These are phyloP conservation scores for Simalia tracyae DNA, from an alignment of 2,797 vertebrate species.

Conservation along the genomic window DNA sequence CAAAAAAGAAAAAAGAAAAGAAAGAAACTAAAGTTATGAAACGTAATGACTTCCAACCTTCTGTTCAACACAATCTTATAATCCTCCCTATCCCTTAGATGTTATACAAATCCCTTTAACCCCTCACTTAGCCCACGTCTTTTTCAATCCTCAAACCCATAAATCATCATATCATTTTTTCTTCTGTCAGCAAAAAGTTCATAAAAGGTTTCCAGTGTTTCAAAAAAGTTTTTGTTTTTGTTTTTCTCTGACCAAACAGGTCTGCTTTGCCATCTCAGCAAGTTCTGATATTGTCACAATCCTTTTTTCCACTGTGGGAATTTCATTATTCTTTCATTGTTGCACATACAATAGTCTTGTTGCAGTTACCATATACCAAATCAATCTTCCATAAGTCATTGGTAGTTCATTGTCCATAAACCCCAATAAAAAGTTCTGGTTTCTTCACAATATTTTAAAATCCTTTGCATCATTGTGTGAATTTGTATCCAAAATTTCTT, in stretches of 20 bases:
- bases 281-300: neutral
- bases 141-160: neutral
- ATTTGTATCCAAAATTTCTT: neutral
- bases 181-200: neutral
- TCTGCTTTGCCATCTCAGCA: neutral
- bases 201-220: neutral
- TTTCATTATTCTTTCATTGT: neutral
- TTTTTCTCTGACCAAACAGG: neutral
- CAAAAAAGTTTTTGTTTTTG: neutral
- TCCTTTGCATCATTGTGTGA: neutral
- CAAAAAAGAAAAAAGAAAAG: neutral
- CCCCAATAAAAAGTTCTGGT: neutral
- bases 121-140: neutral
- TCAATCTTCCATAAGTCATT: neutral
- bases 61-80: neutral
- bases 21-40: neutral
- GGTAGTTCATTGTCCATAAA: neutral
- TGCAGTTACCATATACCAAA: neutral
- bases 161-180: neutral
- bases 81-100: neutral
- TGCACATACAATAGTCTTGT: neutral
- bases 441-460: neutral
- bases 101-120: neutral
- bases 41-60: neutral
- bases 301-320: neutral